These are phyloP conservation scores for Ostrea denselamellosa DNA, from an alignment of 1,140 invertebrate genomes.

Conservation along the genomic window DNA sequence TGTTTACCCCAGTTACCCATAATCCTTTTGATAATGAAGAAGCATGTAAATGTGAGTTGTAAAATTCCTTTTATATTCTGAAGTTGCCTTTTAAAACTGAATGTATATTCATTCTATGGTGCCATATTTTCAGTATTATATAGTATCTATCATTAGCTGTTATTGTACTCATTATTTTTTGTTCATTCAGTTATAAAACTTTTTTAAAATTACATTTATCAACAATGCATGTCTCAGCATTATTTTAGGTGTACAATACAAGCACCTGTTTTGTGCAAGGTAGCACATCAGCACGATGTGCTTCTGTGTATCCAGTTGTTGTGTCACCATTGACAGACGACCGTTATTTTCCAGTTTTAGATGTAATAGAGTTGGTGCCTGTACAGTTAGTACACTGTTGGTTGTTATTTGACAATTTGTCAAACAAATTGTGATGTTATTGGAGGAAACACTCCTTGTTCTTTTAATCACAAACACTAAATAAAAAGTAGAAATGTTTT, in stretches of 20 bases:
- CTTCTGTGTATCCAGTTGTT: neutral
- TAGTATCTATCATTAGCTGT: neutral
- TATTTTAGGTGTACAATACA: neutral
- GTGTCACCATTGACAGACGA: neutral
- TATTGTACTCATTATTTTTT: neutral
- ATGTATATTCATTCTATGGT: neutral
- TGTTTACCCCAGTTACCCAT: too few relatives aligned
- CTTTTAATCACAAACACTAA: neutral
- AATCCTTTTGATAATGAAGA: neutral
- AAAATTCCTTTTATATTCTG: neutral
- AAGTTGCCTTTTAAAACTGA: neutral
- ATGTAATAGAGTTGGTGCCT: neutral
- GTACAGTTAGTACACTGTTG: neutral
- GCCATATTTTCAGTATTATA: constrained; percentile 26
- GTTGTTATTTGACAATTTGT: constrained; percentile 11
- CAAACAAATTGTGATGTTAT: neutral
- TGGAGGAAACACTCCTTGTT: constrained; percentile 12
- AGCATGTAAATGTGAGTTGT: neutral
- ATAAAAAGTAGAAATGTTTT: neutral
- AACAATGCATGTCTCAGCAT: constrained; percentile 18
- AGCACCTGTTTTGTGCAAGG: neutral
- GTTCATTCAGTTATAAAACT: neutral
- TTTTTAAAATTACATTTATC: neutral
- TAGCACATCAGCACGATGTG: neutral
- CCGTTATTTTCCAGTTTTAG: neutral